phyloP scores from a whole-genome alignment of 2,888 invertebrate genomes.

The Sphaerophoria taeniata region DNA sequence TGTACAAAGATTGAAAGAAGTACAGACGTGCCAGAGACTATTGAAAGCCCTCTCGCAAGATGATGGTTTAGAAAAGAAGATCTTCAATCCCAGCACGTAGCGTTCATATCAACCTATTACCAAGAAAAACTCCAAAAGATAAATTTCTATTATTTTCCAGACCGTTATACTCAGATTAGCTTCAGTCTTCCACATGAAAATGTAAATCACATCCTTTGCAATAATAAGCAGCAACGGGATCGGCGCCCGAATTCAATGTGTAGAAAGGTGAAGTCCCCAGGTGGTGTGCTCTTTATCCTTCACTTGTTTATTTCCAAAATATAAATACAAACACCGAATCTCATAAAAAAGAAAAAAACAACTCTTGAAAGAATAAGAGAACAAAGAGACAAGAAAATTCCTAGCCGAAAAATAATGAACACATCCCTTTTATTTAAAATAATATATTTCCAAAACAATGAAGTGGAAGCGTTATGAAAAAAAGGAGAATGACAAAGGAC shows the following conservation, averaged over 20 bases:
- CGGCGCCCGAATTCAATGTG: too few relatives aligned
- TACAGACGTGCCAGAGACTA: constrained; percentile 20
- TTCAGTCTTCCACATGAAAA: constrained; percentile 39
- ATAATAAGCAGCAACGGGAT: background rate
- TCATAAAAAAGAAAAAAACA: constrained; percentile 20
- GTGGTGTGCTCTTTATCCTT: constrained; percentile 11
- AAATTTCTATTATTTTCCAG: constrained; percentile 46
- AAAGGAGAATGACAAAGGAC: background rate
- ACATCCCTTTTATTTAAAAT: constrained; percentile 13
- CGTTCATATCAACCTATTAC: background rate
- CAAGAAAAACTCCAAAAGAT: constrained; percentile 16
- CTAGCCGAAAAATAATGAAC: constrained; percentile 28
- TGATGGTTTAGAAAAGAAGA: background rate
- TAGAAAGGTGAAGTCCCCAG: constrained; percentile 25
- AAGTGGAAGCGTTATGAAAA: constrained; percentile 29
- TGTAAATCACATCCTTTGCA: constrained; percentile 32
- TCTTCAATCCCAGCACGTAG: constrained; percentile 37
- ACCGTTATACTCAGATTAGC: constrained; percentile 34
- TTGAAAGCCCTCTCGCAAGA: constrained; percentile 14
- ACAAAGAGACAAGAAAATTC: constrained; percentile 10
- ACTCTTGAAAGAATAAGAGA: background rate
- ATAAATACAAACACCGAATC: background rate
- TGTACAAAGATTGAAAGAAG: too few relatives aligned
- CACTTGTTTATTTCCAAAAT: constrained; percentile 13
- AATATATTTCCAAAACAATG: constrained; percentile 28